Percentiles rank a stretch among this genome's conserved stretches.
phyloP scores from a whole-genome alignment of 2,113 vertebrate species.

The Bufo gargarizans region DNA sequence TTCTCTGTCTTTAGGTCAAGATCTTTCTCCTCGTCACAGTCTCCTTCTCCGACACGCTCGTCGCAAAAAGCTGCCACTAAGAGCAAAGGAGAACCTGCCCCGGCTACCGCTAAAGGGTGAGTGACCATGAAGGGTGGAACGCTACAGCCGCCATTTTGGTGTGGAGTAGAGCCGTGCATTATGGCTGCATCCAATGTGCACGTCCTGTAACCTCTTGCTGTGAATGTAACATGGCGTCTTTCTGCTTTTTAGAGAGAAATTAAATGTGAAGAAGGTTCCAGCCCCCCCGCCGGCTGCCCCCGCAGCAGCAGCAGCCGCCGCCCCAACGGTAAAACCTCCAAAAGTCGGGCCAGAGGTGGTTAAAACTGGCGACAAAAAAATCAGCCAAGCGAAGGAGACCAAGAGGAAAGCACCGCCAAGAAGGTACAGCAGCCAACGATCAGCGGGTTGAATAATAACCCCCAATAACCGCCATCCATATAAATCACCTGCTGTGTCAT shows the following conservation, averaged over 20 bases:
- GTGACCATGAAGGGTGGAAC: background rate
- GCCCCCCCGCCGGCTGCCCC: constrained; percentile 75
- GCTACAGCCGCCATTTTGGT: background rate
- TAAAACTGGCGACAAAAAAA: constrained; percentile 81
- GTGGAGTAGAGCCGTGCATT: background rate
- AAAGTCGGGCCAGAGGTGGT: constrained; percentile 73
- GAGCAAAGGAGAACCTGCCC: constrained; percentile 81
- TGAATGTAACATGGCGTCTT: no score
- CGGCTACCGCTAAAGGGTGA: constrained; percentile 81
- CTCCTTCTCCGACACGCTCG: constrained; percentile 85
- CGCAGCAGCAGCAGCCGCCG: constrained; percentile 64
- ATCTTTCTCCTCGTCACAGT: constrained; percentile 89
- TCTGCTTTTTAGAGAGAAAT: constrained; percentile 80
- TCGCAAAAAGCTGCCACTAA: constrained; percentile 80
- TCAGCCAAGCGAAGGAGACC: constrained; percentile 86
- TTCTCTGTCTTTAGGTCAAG: constrained; percentile 76
- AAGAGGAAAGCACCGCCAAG: constrained; percentile 80
- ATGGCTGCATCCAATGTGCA: background rate
- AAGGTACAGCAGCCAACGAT: constrained; percentile 73
- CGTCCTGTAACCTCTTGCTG: no score
- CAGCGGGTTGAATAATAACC: background rate
- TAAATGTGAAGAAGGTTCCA: constrained; percentile 80
- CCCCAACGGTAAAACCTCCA: constrained; percentile 70
- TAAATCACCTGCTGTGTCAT: background rate
- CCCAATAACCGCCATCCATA: background rate